Base-by-base conservation (phyloP, 2,888 invertebrate genomes). In the Meghimatium bilineatum region DNA sequence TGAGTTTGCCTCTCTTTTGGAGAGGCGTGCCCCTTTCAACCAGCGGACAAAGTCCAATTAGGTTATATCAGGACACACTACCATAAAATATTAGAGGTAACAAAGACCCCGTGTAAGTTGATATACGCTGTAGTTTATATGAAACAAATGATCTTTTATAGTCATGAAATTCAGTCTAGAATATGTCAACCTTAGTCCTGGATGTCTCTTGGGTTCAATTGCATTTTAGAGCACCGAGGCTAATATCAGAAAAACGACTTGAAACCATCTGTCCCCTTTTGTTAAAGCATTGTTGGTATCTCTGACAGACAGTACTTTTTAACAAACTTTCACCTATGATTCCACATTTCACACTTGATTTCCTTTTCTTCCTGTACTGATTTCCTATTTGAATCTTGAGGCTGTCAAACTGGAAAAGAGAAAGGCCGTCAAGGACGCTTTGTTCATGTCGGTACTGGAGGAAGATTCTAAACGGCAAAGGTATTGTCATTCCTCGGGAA, bases 231-330 rank as follows among this genome's bases (percentile, higher is more conserved):
- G 44, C 38, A 8, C 60, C 6, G 56, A n/a, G 63, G 63, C 38
- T 63, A 63, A n/a, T 26, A 44, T 36, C 77, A 38, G 66, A 36
- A 29, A 26, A 0, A 6, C 20, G n/a, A 14, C 26, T 78, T 44
- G 67, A 67, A 67, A 44, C 78, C 78, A 78, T 78, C 78, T 78
- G 78, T 78, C 78, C 49, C 49, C 78, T 67, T 78, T 60, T 36
- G 20, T 36, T 78, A 20, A 66, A n/a, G 23, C 5, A 44, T 29
- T 49, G 44, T n/a, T n/a, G n/a, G n/a, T n/a, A n/a, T n/a, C n/a
- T n/a, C n/a, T n/a, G n/a, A n/a, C n/a, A n/a, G n/a, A n/a, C n/a
- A n/a, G n/a, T n/a, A n/a, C n/a, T n/a, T 38, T 2, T 60, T 26
- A 3, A 26, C 20, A 32, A 14, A 63, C 38, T 63, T 63, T 77